Base-by-base conservation (phyloP, 2,888 invertebrate genomes). In the Anoncus sp. region DNA sequence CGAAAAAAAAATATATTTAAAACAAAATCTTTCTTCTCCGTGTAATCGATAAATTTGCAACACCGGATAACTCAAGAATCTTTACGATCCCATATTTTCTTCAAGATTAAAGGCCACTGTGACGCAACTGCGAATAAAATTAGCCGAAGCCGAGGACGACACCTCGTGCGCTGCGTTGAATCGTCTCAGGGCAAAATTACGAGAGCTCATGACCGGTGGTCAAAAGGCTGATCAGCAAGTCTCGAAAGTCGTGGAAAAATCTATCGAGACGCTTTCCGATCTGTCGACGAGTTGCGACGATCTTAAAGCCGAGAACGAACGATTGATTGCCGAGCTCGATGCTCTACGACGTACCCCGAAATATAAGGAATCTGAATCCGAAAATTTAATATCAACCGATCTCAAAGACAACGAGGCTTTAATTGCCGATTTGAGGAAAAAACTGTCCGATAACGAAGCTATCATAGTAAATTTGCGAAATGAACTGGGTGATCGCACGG, bases 111-210 rank as follows among this genome's bases (percentile, higher is more conserved):
- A 85, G 16, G 84, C 86, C 14, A 81, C 80, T 55, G 86, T 87
- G 74, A 83, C 81, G 27, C 74, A 83, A 43, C 79, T 90, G 77
- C 85, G 79, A 75, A 69, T 85, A 70, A 84, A 81, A 63, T 77
- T 90, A 22, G 84, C 81, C 14, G 82, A 88, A 57, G 82, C 81
- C 6, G 85, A 88, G 71, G 87, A 87, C 49, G 87, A 87, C 53
- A 84, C 83, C 24, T 89, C 87, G 3, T 89, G 89, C 59, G 83
- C 84, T 10, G 87, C 87, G 59, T 69, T 90, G 62, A 88, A 89
- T 81, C 88, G 86, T 63, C 77, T 90, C 20, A 85, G 87, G 70
- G 87, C 86, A 18, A 90, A 89, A 74, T 79, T 90, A 51, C 83
- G 86, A 0, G 87, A 89, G 55, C 75, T 90, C 65, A 86, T 85